Conservation (phyloP, 1,140 invertebrate genomes). For the Cherax quadricarinatus region DNA sequence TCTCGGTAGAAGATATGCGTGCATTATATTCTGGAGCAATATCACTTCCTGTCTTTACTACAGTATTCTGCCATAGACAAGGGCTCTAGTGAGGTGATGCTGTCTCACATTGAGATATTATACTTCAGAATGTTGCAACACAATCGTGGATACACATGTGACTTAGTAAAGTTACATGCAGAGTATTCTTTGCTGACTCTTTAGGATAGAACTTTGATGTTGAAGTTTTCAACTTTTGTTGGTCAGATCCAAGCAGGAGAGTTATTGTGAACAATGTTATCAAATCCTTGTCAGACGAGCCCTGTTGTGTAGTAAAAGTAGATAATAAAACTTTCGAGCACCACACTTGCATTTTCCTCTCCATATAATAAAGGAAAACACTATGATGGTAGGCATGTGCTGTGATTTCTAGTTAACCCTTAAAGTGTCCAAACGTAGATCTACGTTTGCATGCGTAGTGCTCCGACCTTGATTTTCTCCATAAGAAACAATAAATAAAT, state of each 20-base stretch:
- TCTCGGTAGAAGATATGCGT: not conserved
- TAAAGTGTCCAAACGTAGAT: too few relatives aligned
- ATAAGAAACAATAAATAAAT: too few relatives aligned
- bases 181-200: conserved; percentile 1
- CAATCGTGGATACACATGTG: not conserved
- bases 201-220: conserved; percentile 16
- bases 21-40: conserved; percentile 31
- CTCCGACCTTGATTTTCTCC: too few relatives aligned
- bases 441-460: too few relatives aligned
- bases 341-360: conserved; percentile 61
- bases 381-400: too few relatives aligned
- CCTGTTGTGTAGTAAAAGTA: conserved; percentile 53
- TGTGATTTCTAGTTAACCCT: too few relatives aligned
- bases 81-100: conserved; percentile 23
- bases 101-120: conserved; percentile 48
- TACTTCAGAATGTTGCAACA: not conserved
- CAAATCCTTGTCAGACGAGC: conserved; percentile 22
- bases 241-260: conserved; percentile 13
- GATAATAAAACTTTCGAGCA: conserved; percentile 59
- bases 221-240: not conserved
- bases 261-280: conserved; percentile 22
- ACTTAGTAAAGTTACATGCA: not conserved
- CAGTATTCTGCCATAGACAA: conserved; percentile 31
- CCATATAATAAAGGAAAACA: conserved; percentile 18
- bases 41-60: conserved; percentile 7